Percentiles rank a stretch among this genome's conserved stretches.
These are phyloP conservation scores for Festucalex cinctus DNA, from an alignment of 2,113 vertebrate species.

Conservation along the genomic window DNA sequence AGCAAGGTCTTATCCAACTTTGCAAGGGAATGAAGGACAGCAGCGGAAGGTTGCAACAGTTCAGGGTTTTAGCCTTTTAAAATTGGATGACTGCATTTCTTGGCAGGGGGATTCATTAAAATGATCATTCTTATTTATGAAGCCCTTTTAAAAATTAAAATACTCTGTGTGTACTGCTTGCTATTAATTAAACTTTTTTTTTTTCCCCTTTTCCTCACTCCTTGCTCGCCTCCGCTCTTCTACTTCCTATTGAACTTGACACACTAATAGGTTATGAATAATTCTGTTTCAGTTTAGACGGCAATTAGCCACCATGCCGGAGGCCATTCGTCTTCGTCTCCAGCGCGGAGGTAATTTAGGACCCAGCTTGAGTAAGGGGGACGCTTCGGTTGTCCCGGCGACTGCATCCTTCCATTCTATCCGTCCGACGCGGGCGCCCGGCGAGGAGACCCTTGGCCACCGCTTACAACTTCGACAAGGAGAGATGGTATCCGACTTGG, in stretches of 20 bases:
- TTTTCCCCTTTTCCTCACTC: slow-evolving; percentile 52
- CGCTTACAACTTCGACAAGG: background rate
- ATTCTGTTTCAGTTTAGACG: slow-evolving; percentile 76
- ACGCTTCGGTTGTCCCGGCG: slow-evolving; percentile 28
- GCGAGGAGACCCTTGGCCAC: slow-evolving; percentile 19
- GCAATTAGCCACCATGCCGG: slow-evolving; percentile 72
- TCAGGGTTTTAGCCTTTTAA: slow-evolving; percentile 63
- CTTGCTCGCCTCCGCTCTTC: slow-evolving; percentile 9
- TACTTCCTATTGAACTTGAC: slow-evolving; percentile 70
- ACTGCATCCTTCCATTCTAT: slow-evolving; percentile 32
- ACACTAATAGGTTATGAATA: slow-evolving; percentile 80
- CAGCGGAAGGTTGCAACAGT: slow-evolving; percentile 35
- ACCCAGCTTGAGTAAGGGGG: slow-evolving; percentile 43
- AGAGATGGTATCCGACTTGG: background rate
- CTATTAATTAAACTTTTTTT: slow-evolving; percentile 74
- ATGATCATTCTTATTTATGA: slow-evolving; percentile 76
- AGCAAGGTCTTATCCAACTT: slow-evolving; percentile 37
- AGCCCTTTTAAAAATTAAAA: slow-evolving; percentile 74
- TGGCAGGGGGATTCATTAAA: slow-evolving; percentile 70
- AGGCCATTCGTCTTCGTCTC: slow-evolving; percentile 67
- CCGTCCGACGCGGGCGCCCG: slow-evolving; percentile 29
- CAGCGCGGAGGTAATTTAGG: slow-evolving; percentile 61
- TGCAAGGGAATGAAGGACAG: slow-evolving; percentile 51
- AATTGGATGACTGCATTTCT: slow-evolving; percentile 63
- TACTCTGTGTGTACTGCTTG: slow-evolving; percentile 59